Conservation (phyloP, 2,113 vertebrate species). For the Trichomycterus rosablanca region DNA sequence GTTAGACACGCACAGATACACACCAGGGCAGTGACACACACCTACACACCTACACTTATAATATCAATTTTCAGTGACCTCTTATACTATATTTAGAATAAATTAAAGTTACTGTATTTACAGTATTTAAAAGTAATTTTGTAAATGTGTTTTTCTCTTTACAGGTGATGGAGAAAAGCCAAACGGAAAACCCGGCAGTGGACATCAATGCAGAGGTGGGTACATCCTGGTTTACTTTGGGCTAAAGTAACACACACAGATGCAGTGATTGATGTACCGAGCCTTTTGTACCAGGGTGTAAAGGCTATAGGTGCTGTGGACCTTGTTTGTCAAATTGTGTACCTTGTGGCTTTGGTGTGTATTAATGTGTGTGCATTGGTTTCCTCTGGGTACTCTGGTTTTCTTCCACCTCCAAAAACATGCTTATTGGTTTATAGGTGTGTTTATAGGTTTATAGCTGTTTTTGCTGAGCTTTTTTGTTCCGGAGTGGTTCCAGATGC, state of each 20-base stretch:
- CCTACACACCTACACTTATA: no score
- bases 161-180: constrained; percentile 31
- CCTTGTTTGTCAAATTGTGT: no score
- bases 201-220: constrained; percentile 37
- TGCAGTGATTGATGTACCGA: no score
- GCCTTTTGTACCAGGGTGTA: no score
- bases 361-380: not conserved
- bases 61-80: no score
- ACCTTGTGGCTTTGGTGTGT: no score
- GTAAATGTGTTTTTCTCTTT: constrained; percentile 11
- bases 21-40: not conserved
- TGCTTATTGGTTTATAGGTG: no score
- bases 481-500: no score
- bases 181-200: constrained; percentile 17
- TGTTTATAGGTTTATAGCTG: not conserved
- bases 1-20: constrained; percentile 41
- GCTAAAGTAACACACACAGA: not conserved
- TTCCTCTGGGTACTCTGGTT: not conserved
- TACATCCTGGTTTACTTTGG: not conserved
- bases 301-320: no score
- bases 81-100: no score
- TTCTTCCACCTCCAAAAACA: not conserved
- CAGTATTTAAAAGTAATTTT: no score
- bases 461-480: not conserved
- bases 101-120: not conserved